phyloP scores from a whole-genome alignment of 2,113 vertebrate genomes.

The Myanophis thanlyinensis region DNA sequence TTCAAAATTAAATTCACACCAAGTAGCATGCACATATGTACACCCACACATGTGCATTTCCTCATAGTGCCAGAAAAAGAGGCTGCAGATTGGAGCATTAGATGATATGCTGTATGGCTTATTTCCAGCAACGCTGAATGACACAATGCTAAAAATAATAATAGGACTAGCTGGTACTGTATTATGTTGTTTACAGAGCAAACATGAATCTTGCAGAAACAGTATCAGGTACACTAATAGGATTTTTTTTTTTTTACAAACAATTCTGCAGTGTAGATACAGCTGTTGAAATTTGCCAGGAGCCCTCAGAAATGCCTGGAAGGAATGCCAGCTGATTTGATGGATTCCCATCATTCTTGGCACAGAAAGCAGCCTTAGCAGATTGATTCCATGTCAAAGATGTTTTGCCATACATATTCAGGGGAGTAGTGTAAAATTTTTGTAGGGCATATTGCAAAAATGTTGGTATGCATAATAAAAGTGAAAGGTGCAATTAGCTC shows the following conservation, averaged over 20 bases:
- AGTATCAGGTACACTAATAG: accelerated
- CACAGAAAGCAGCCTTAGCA: neutral
- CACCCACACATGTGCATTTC: neutral
- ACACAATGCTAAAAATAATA: neutral
- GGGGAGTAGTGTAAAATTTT: neutral
- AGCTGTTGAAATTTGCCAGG: neutral
- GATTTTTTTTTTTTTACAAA: neutral
- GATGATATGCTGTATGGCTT: neutral
- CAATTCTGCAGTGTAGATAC: neutral
- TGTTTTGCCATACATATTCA: conserved; percentile 6
- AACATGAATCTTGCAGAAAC: accelerated
- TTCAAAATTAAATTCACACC: neutral
- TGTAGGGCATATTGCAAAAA: neutral
- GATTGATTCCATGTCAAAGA: neutral
- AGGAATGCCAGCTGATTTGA: neutral
- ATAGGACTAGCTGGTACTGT: accelerated
- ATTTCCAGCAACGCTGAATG: neutral
- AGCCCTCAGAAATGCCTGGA: neutral
- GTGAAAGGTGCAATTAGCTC: neutral
- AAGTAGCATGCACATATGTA: neutral
- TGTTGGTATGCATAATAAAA: neutral
- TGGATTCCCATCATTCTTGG: neutral
- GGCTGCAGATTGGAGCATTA: accelerated
- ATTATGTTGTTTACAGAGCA: neutral
- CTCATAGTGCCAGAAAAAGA: neutral